Conservation (phyloP, 2,113 vertebrate genomes). For the Taurulus bubalis region DNA sequence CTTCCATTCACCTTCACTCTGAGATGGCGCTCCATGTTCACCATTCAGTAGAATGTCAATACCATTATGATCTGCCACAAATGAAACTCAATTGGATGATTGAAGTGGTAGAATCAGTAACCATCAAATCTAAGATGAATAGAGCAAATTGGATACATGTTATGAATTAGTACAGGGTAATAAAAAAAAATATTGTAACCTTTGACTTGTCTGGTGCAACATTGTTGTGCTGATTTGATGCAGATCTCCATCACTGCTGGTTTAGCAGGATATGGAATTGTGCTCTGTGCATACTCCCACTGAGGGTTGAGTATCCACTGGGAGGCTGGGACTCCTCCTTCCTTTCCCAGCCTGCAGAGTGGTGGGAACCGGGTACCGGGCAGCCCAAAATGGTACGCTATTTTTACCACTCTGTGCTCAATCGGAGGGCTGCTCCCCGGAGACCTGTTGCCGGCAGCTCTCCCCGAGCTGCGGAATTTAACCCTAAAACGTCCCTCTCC, state of each 20-base stretch:
- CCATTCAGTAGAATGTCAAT: not conserved
- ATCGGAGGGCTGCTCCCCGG: constrained; percentile 80
- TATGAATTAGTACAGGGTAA: not conserved
- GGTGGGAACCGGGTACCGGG: constrained; percentile 83
- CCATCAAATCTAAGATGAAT: not conserved
- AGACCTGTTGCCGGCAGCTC: constrained; percentile 81
- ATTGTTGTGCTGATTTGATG: not conserved
- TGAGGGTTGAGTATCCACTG: constrained; percentile 49
- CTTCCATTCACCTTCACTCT: not conserved
- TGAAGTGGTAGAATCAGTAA: too few species aligned
- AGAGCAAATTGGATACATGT: not conserved
- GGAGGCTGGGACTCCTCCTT: constrained; percentile 66
- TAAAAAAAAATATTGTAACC: not conserved
- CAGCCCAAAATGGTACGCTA: constrained; percentile 80
- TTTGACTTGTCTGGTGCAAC: not conserved
- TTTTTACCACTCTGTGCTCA: constrained; percentile 82
- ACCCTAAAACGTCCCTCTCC: constrained; percentile 80
- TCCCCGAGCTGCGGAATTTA: constrained; percentile 83
- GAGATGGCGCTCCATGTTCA: not conserved
- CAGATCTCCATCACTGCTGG: not conserved
- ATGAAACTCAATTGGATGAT: not conserved
- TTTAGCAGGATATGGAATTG: constrained; percentile 18
- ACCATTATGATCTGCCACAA: not conserved
- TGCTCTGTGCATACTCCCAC: constrained; percentile 37
- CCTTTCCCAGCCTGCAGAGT: constrained; percentile 83